phyloP scores from a whole-genome alignment of 2,797 vertebrate genomes.

The Crocodylus rhombifer region DNA sequence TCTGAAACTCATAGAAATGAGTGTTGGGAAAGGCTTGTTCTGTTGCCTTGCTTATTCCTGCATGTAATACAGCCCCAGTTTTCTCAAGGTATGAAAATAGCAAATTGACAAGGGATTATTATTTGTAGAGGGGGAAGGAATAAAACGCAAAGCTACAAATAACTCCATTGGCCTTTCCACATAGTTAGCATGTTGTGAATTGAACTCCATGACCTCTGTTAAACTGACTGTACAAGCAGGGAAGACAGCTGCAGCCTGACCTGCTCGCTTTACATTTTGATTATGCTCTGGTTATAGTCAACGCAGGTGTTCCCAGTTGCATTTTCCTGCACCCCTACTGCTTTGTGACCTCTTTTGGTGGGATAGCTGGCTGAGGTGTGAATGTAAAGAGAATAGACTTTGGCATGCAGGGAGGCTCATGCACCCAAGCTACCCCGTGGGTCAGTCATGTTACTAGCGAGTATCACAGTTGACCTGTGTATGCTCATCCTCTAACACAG shows the following conservation, averaged over 20 bases:
- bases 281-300: accelerated
- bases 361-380: accelerated
- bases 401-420: accelerated
- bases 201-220: constrained; percentile 69
- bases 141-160: constrained; percentile 59
- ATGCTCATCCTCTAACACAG: accelerated
- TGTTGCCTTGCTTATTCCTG: background rate
- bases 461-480: accelerated
- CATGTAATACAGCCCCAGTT: background rate
- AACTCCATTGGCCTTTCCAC: constrained; percentile 49
- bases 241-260: constrained; percentile 35
- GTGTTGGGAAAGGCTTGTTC: background rate
- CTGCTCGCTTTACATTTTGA: background rate
- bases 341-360: background rate
- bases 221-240: constrained; percentile 16
- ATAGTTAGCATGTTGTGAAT: constrained; percentile 62
- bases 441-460: accelerated
- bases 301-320: background rate
- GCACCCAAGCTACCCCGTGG: accelerated
- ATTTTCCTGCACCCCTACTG: accelerated
- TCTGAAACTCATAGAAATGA: background rate
- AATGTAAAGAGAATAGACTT: background rate
- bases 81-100: background rate
- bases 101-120: constrained; percentile 34
- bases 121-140: constrained; percentile 5